Base-by-base conservation (phyloP, 2,797 vertebrate species). In the Scomberomorus guttatus region DNA sequence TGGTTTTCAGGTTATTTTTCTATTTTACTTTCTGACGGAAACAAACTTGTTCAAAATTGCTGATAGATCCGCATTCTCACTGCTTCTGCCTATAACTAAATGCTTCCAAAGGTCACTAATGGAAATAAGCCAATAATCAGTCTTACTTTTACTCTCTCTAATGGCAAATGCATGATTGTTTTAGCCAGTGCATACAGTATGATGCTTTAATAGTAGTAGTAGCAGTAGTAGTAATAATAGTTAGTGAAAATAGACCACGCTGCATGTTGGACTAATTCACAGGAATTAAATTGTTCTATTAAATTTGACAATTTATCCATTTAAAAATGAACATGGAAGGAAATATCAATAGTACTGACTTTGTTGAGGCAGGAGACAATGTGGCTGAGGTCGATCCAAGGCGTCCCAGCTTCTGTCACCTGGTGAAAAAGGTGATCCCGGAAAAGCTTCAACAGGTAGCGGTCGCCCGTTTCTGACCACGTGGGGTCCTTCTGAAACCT, bases 291-390 rank as follows among this genome's bases (percentile, higher is more conserved):
- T 12, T 7, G 18, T 39, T 65, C n/a, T n/a, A n/a, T 48, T 34
- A 22, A 9, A 22, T 27, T 10, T 1, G 13, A 46, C 11, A n/a
- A 24, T 5, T 25, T 8, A 20, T 42, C 5, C 29, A 42, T n/a
- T 6, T 18, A 24, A 4, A 13, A 55, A 18, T 0, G 3, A 22
- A 22, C 46, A 46, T 6, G 70, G 13, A 20, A n/a, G 6, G 37
- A 46, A 14, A 42, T 10, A 34, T 24, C 4, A 54, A 69, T 50
- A 71, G 50, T 1, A 80, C 89, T 95, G 93, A 99, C 98, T 96
- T 99, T 99, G 95, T 99, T 99, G 96, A 99, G 97, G 96, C 98
- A 99, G 94, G 98, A 98, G 90, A 99, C 98, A 32, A 99, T 99
- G 95, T 99, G 98, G 95, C 98, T 99, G 94, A 99, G 97, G 94